These are phyloP conservation scores for Rallus limicola DNA, from an alignment of 2,113 vertebrate genomes.

Conservation along the genomic window DNA sequence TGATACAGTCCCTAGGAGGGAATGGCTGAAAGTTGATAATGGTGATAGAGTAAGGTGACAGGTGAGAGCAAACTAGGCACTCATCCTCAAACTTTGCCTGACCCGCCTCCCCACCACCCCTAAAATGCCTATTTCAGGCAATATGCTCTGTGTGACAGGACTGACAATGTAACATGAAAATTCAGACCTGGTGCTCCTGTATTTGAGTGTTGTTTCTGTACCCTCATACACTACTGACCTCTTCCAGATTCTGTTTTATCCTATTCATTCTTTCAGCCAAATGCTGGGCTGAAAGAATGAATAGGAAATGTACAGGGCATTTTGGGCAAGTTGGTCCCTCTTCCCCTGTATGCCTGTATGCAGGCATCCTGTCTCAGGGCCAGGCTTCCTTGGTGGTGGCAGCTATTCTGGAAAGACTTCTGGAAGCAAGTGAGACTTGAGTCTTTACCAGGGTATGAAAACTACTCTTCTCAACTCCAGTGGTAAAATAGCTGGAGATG, in stretches of 20 bases:
- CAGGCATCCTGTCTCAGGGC: accelerated
- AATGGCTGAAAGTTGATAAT: neutral
- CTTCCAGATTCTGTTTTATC: neutral
- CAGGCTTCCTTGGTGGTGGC: neutral
- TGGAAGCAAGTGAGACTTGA: neutral
- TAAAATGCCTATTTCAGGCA: neutral
- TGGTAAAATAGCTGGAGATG: neutral
- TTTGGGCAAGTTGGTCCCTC: neutral
- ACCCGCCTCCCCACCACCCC: no score
- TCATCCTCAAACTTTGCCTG: neutral
- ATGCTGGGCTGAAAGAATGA: no score
- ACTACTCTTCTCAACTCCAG: neutral
- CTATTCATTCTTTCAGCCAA: neutral
- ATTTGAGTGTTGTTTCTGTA: accelerated
- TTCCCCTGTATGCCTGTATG: no score
- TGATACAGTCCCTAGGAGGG: neutral
- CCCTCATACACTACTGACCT: neutral
- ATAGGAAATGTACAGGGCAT: no score
- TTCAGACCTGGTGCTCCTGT: neutral
- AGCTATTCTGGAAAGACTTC: neutral
- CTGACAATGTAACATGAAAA: neutral
- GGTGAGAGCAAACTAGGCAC: neutral
- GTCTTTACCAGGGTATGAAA: neutral
- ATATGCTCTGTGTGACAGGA: neutral
- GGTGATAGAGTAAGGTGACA: neutral